These are phyloP conservation scores for Scyliorhinus canicula DNA, from an alignment of 2,797 vertebrate species.

Conservation along the genomic window DNA sequence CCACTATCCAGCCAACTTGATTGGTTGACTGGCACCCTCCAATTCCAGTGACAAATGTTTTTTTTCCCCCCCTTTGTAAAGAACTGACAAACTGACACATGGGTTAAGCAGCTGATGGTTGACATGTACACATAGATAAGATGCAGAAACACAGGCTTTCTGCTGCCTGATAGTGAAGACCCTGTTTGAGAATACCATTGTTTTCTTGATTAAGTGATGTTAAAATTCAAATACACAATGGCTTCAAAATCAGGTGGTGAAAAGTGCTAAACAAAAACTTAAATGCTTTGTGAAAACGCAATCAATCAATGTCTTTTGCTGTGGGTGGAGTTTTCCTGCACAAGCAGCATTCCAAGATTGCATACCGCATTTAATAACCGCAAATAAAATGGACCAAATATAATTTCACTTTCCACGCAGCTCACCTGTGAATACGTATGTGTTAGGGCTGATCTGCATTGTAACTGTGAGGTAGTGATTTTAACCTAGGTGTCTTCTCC, in stretches of 20 bases:
- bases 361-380: not conserved
- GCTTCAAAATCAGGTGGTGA: constrained; percentile 7
- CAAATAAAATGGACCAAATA: not conserved
- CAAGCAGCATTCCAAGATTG: constrained; percentile 8
- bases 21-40: not conserved
- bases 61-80: not conserved
- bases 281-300: constrained; percentile 32
- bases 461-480: not conserved
- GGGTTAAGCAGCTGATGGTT: not conserved
- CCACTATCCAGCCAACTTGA: not conserved
- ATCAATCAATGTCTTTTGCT: constrained; percentile 25
- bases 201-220: constrained; percentile 6
- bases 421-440: not conserved
- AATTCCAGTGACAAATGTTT: not conserved
- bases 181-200: not conserved
- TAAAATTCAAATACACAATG: not conserved
- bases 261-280: constrained; percentile 7
- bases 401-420: constrained; percentile 2
- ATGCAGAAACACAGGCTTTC: not conserved
- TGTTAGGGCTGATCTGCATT: not conserved
- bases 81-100: constrained; percentile 13
- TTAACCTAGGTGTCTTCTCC: not conserved
- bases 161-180: not conserved
- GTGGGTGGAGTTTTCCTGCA: not conserved
- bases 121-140: not conserved